Evolutionary conservation across 2,113 vertebrate species (phyloP).

Genomic region (Apteryx owenii): DNA sequence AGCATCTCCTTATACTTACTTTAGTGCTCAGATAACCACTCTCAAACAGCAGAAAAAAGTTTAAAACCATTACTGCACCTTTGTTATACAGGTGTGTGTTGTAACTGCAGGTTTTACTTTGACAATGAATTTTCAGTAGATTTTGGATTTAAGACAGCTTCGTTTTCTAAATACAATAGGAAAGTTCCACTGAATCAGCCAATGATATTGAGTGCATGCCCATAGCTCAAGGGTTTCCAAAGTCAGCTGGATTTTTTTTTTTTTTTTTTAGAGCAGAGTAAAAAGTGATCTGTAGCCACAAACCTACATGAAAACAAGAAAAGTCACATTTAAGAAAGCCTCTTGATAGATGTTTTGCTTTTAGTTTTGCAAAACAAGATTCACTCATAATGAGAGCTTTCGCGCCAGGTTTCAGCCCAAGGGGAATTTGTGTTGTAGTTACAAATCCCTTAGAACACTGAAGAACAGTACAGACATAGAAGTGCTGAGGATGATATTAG

Average conservation of each 20-base stretch:
- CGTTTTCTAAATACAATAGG: not conserved
- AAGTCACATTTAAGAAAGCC: not conserved
- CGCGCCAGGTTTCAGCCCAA: constrained; percentile 23
- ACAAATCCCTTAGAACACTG: constrained; percentile 33
- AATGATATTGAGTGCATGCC: not conserved
- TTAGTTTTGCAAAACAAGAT: constrained; percentile 56
- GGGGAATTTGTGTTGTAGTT: constrained; percentile 13
- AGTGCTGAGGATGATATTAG: constrained; percentile 27
- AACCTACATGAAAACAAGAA: not conserved
- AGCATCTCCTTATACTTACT: not conserved
- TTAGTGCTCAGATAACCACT: not conserved
- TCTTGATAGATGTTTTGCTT: constrained; percentile 39
- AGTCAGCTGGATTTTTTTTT: not conserved
- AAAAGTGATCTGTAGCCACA: constrained; percentile 1
- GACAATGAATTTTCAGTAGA: not conserved
- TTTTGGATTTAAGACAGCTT: not conserved
- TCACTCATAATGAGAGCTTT: not conserved
- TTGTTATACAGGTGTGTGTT: not conserved
- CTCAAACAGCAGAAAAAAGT: not conserved
- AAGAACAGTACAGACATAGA: constrained; percentile 45
- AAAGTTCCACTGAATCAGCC: not conserved
- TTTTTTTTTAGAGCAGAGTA: not conserved
- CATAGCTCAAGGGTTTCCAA: not conserved
- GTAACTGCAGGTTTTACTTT: not conserved
- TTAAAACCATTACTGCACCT: not conserved